Base-by-base conservation (phyloP, 2,113 vertebrate genomes). In the human (Homo sapiens) region DNA sequence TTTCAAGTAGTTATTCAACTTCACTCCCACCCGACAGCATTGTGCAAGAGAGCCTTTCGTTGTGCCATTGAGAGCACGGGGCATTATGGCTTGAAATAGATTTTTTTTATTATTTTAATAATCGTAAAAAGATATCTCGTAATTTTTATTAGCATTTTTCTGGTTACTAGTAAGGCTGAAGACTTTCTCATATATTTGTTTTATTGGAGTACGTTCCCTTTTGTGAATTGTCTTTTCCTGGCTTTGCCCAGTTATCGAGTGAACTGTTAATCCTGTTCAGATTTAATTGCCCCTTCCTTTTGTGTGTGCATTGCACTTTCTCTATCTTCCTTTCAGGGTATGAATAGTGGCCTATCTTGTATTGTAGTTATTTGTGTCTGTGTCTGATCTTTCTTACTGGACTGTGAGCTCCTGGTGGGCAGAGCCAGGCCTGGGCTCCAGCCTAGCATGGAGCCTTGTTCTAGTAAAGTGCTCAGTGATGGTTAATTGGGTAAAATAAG, bases 141-240 rank as follows among this genome's bases (percentile, higher is more conserved):
- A 92, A 95, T 90, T 96, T 97, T 95, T 95, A 94, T 93, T 96
- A 95, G 87, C 94, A 81, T 90, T 96, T 93, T 87, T 32, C 94
- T 92, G 57, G 90, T 64, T 96, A 40, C 80, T 88, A 43, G 73
- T 55, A 61, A 73, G 82, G 38, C 83, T 94, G 88, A 48, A 89
- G 90, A 64, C 83, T 92, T 87, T 59, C 87, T 66, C 38, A 73
- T 94, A 52, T 81, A 90, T 84, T 92, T 96, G 57, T 81, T 96
- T 96, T 96, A 97, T 94, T 94, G 93, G 82, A 40, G 13, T 80
- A 5, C n/a, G 50, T 89, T 95, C 64, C 18, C 84, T 85, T 80
- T 84, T 68, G 87, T 72, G 90, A 92, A 88, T 73, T 73, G 88
- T 89, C 76, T 95, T 83, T 95, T 66, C 70, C 72, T 88, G 81